Evolutionary conservation across 2,888 invertebrate genomes (phyloP).

Genomic region (Drosophila austrosaltans): DNA sequence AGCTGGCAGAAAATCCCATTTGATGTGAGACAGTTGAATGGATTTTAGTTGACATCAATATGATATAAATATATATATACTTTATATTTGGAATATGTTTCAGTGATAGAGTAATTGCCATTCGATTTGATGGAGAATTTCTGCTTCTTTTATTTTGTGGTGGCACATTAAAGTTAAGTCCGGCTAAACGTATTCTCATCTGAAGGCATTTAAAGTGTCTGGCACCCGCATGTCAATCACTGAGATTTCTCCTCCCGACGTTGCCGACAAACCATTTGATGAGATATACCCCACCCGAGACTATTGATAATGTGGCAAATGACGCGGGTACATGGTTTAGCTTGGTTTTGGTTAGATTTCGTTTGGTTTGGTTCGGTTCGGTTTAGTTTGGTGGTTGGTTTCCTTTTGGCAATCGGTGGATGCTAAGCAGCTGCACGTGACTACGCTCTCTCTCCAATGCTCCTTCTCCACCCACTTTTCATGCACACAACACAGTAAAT

Average conservation of each 20-base stretch:
- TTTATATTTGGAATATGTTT: background rate
- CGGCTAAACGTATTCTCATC: slow-evolving; percentile 38
- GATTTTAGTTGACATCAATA: slow-evolving; percentile 6
- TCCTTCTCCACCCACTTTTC: slow-evolving; percentile 43
- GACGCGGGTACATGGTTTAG: slow-evolving; percentile 50
- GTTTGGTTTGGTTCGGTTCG: slow-evolving; percentile 29
- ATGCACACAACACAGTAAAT: slow-evolving; percentile 47
- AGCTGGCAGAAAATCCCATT: slow-evolving; percentile 8
- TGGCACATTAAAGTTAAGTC: slow-evolving; percentile 45
- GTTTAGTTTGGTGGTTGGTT: slow-evolving; percentile 43
- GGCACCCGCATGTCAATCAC: slow-evolving; percentile 74
- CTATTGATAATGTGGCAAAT: slow-evolving; percentile 64
- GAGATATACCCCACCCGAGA: slow-evolving; percentile 45
- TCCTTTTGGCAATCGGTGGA: slow-evolving; percentile 35
- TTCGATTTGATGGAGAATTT: background rate
- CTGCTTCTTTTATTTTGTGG: background rate
- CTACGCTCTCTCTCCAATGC: slow-evolving; percentile 50
- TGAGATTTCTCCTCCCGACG: slow-evolving; percentile 53
- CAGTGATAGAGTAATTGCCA: slow-evolving; percentile 2
- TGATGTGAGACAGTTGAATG: slow-evolving; percentile 11
- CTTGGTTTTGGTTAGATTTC: slow-evolving; percentile 9
- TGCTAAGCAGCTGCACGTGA: slow-evolving; percentile 78
- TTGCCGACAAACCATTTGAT: slow-evolving; percentile 12
- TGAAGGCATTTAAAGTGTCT: slow-evolving; percentile 48
- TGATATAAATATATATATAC: background rate